These are phyloP conservation scores for Eristalis arbustorum DNA, from an alignment of 2,888 invertebrate genomes.

Conservation along the genomic window DNA sequence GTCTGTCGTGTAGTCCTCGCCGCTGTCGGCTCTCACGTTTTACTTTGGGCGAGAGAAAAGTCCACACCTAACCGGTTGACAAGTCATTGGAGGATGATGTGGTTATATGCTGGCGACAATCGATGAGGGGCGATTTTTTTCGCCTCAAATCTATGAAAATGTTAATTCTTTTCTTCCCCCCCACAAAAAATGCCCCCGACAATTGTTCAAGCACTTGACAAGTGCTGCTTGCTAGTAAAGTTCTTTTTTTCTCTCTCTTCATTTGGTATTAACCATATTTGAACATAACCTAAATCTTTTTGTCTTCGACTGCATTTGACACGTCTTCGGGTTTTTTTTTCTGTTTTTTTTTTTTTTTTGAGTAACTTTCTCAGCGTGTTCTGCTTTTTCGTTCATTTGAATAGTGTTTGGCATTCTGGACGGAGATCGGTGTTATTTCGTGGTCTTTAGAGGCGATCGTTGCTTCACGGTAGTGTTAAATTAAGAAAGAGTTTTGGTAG, in stretches of 20 bases:
- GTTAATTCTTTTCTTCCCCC: not conserved
- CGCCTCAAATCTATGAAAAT: not conserved
- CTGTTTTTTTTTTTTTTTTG: conserved; percentile 8
- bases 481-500: not conserved
- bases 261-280: conserved; percentile 60
- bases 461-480: not conserved
- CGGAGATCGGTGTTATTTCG: not conserved
- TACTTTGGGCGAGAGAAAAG: conserved; percentile 27
- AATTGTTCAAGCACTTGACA: conserved; percentile 43
- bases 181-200: not conserved
- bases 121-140: not conserved
- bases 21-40: conserved; percentile 10
- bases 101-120: not conserved
- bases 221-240: conserved; percentile 28
- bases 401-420: conserved; percentile 9
- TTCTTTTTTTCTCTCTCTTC: conserved; percentile 17
- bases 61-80: conserved; percentile 69
- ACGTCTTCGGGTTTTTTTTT: conserved; percentile 64
- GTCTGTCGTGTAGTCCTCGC: not conserved
- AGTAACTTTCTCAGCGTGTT: conserved; percentile 16
- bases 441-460: conserved; percentile 1
- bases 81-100: conserved; percentile 6
- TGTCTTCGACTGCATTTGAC: conserved; percentile 63
- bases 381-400: conserved; percentile 19
- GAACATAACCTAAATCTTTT: conserved; percentile 60